Percentiles rank a stretch among this genome's conserved stretches.
Conservation (phyloP, 2,888 invertebrate species). For the Ichneumon xanthorius region DNA sequence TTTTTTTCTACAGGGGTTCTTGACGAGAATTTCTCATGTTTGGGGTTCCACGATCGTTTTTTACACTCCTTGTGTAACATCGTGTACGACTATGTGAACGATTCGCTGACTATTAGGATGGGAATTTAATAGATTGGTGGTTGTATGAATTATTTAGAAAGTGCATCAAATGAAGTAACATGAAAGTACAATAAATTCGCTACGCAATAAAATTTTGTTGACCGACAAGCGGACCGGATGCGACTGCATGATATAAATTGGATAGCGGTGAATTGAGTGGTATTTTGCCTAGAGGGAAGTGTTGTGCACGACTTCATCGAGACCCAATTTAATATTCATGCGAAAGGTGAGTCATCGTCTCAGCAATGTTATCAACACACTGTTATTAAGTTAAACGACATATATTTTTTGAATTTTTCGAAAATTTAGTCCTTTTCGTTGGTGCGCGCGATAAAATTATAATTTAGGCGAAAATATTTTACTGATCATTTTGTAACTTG, state of each 20-base stretch:
- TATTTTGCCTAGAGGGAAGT: background rate
- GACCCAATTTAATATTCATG: constrained; percentile 7
- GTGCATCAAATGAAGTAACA: background rate
- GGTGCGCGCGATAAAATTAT: background rate
- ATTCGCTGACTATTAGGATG: background rate
- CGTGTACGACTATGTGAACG: background rate
- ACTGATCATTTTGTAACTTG: background rate
- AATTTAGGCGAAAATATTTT: background rate
- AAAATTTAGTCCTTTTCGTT: too few species aligned
- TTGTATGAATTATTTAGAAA: background rate
- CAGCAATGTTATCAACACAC: background rate
- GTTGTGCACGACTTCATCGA: background rate
- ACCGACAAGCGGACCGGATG: constrained; percentile 2
- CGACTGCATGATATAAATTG: background rate
- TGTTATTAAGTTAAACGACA: background rate
- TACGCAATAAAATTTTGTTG: background rate
- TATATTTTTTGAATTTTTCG: background rate
- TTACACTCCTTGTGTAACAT: background rate
- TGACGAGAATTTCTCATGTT: background rate
- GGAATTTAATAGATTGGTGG: background rate
- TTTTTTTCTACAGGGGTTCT: background rate
- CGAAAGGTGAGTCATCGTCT: constrained; percentile 6
- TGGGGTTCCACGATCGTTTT: background rate
- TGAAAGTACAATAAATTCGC: background rate
- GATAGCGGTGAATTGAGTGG: constrained; percentile 5